These are phyloP conservation scores for Corydoras sp. DNA, from an alignment of 2,113 vertebrate genomes.

Conservation along the genomic window DNA sequence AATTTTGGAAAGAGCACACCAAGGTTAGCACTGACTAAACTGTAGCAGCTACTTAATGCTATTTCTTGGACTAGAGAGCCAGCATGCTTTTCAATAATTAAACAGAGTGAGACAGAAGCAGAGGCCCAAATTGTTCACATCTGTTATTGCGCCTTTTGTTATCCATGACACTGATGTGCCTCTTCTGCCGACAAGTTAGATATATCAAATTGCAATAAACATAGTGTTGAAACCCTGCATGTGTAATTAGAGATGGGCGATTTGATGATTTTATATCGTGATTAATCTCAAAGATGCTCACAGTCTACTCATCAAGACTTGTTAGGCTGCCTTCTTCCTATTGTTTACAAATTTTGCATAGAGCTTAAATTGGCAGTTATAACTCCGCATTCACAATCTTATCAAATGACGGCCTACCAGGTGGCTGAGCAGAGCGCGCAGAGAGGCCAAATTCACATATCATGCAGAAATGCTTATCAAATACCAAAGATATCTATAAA, in stretches of 20 bases:
- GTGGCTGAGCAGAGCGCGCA: too few relatives aligned
- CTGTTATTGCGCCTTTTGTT: not conserved
- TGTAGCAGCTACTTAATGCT: constrained; percentile 55
- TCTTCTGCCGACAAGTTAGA: not conserved
- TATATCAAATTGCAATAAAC: not conserved
- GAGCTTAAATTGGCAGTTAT: too few relatives aligned
- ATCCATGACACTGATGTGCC: not conserved
- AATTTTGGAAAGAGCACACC: not conserved
- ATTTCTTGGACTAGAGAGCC: constrained; percentile 57
- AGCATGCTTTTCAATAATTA: constrained; percentile 60
- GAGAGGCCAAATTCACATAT: too few relatives aligned
- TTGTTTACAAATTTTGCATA: too few relatives aligned
- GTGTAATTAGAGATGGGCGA: not conserved
- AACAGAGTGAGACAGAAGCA: constrained; percentile 47
- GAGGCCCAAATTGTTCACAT: not conserved
- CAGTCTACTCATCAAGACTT: too few relatives aligned
- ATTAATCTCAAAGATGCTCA: too few relatives aligned
- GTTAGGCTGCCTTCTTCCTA: too few relatives aligned
- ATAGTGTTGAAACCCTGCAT: not conserved
- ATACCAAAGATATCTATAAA: too few relatives aligned
- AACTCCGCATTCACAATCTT: too few relatives aligned
- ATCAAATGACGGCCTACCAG: too few relatives aligned
- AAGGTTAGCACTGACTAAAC: constrained; percentile 43
- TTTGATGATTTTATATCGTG: too few relatives aligned
- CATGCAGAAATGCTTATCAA: too few relatives aligned